A percentile compares a stretch with the other conserved stretches of the same genome.
phyloP scores from a whole-genome alignment of 92 coral and sea anemone genomes.

The Heteractis magnifica region DNA sequence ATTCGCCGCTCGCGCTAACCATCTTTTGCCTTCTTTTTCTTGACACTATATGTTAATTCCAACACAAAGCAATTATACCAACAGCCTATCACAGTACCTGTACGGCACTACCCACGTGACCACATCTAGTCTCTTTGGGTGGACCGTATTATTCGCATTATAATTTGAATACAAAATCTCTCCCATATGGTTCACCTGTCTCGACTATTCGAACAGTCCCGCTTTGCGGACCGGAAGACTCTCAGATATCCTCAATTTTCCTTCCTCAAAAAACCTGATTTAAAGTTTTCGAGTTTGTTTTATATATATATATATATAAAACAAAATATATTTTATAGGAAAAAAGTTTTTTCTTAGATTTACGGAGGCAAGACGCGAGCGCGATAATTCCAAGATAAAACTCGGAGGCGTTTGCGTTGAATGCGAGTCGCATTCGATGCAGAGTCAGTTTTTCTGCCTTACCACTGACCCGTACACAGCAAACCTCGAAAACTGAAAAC shows the following conservation, averaged over 20 bases:
- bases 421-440: background rate
- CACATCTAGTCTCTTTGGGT: conserved; percentile 63
- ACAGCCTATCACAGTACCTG: conserved; percentile 85
- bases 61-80: conserved; percentile 71
- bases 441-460: background rate
- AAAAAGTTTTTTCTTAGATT: background rate
- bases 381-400: conserved; percentile 41
- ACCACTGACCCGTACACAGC: conserved; percentile 15
- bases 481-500: conserved; percentile 13
- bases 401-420: conserved; percentile 32
- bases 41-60: conserved; percentile 97
- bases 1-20: conserved; percentile 66
- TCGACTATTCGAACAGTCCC: conserved; percentile 26
- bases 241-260: background rate
- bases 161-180: conserved; percentile 24
- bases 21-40: conserved; percentile 81
- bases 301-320: background rate
- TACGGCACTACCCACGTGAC: conserved; percentile 72
- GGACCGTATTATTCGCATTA: conserved; percentile 47
- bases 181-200: conserved; percentile 32
- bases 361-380: conserved; percentile 27
- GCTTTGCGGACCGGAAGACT: conserved; percentile 27
- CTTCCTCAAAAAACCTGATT: background rate
- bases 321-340: background rate
- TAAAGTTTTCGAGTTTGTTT: background rate